phyloP scores from a whole-genome alignment of 2,888 invertebrate genomes.

The Boloria euphrosyne region DNA sequence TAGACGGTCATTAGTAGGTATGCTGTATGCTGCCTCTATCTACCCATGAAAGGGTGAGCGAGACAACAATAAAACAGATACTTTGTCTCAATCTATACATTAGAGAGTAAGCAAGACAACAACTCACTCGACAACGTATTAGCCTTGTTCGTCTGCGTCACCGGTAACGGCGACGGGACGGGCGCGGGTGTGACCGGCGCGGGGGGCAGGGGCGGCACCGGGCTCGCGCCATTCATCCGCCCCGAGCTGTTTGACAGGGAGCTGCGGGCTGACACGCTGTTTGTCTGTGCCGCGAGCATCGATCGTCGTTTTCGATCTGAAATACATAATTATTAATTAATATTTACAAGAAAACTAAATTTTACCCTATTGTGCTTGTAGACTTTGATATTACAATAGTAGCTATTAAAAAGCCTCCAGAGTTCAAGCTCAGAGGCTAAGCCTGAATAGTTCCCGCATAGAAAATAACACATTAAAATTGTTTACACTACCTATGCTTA shows the following conservation, averaged over 20 bases:
- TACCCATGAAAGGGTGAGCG: too few relatives aligned
- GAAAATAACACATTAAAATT: too few relatives aligned
- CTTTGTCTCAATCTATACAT: not conserved
- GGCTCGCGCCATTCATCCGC: conserved; percentile 55
- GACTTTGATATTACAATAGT: too few relatives aligned
- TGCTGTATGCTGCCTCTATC: too few relatives aligned
- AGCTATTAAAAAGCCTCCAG: too few relatives aligned
- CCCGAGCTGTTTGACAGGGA: conserved; percentile 41
- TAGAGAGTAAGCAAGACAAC: not conserved
- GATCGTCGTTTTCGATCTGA: conserved; percentile 68
- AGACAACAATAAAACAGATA: not conserved
- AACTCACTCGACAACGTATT: conserved; percentile 43
- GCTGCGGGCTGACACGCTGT: conserved; percentile 51
- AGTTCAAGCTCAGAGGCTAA: too few relatives aligned
- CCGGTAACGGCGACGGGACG: conserved; percentile 41
- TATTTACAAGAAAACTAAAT: not conserved
- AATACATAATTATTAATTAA: conserved; percentile 7
- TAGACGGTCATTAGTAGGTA: too few relatives aligned
- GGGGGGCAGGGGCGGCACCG: conserved; percentile 46
- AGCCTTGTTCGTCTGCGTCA: conserved; percentile 50
- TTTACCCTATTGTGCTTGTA: too few relatives aligned
- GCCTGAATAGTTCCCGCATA: too few relatives aligned
- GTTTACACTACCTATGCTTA: too few relatives aligned
- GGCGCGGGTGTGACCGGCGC: conserved; percentile 45
- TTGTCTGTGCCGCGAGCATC: conserved; percentile 53